Conservation (phyloP, 1,140 invertebrate species). For the Manduca sexta region DNA sequence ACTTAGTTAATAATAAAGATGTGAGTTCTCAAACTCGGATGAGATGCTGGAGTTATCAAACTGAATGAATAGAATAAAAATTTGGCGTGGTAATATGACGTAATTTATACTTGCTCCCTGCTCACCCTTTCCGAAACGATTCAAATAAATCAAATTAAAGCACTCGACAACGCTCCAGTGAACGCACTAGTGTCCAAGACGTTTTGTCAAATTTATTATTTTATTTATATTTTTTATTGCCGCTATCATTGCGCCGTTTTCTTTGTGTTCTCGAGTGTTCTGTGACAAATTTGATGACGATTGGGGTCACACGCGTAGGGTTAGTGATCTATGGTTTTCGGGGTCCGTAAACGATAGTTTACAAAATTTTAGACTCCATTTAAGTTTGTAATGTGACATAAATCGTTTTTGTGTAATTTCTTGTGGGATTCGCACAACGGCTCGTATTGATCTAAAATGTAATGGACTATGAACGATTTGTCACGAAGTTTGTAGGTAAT, state of each 20-base stretch:
- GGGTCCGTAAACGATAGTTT: conserved; percentile 54
- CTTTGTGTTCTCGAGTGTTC: conserved; percentile 61
- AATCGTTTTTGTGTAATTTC: conserved; percentile 41
- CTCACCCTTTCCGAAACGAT: conserved; percentile 56
- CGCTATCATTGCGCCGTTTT: conserved; percentile 42
- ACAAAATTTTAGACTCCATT: conserved; percentile 62
- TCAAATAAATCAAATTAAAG: conserved; percentile 71
- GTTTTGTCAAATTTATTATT: conserved; percentile 73
- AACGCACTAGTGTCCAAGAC: conserved; percentile 67
- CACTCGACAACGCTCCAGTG: conserved; percentile 53
- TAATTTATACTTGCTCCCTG: conserved; percentile 25
- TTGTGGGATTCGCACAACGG: conserved; percentile 31
- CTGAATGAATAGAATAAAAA: too few species aligned
- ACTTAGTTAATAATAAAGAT: too few species aligned
- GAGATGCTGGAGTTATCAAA: too few species aligned
- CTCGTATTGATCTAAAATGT: conserved; percentile 29
- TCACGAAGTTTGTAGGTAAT: conserved; percentile 6
- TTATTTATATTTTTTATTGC: conserved; percentile 69
- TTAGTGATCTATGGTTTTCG: conserved; percentile 44
- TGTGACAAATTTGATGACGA: conserved; percentile 72
- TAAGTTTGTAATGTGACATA: conserved; percentile 46
- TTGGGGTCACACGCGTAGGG: conserved; percentile 55
- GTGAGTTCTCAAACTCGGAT: too few species aligned
- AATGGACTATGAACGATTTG: conserved; percentile 44
- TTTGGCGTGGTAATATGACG: conserved; percentile 1